Evolutionary conservation across 1,140 invertebrate genomes (phyloP).

Genomic region (Gonioctena quinquepunctata): DNA sequence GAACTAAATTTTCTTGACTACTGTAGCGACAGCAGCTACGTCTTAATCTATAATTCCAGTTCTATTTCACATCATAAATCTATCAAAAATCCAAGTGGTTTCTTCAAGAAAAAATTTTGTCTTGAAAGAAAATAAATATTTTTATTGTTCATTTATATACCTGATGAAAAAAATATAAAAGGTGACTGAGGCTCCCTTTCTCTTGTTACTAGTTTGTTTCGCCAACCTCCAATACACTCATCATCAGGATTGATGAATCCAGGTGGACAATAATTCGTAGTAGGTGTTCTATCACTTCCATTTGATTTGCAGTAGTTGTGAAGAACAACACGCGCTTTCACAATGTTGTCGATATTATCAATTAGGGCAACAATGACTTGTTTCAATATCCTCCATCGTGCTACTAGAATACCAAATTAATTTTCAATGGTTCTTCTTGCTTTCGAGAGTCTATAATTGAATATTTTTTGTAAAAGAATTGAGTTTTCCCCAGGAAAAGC

Average conservation of each 20-base stretch:
- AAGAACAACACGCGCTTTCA: slow-evolving; percentile 1
- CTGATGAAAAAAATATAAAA: no score
- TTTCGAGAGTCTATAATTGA: slow-evolving; percentile 18
- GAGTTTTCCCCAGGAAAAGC: slow-evolving; percentile 1
- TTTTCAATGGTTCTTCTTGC: slow-evolving; percentile 14
- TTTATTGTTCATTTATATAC: no score
- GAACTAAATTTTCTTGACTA: no score
- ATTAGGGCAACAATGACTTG: background rate
- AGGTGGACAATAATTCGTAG: background rate
- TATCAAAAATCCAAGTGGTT: no score
- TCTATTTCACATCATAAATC: no score
- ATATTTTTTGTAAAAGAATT: slow-evolving; percentile 1
- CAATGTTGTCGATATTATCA: slow-evolving; percentile 13
- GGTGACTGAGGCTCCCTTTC: no score
- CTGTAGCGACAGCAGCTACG: no score
- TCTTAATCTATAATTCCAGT: no score
- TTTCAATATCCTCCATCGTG: slow-evolving; percentile 14
- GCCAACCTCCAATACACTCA: background rate
- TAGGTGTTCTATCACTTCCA: no score
- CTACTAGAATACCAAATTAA: slow-evolving; percentile 17
- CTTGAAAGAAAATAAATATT: no score
- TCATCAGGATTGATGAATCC: background rate
- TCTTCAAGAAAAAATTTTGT: no score
- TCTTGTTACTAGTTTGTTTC: no score
- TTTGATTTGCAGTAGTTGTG: slow-evolving; percentile 7